A percentile compares a stretch with the other conserved stretches of the same genome.
phyloP scores from a whole-genome alignment of 2,888 invertebrate genomes.

The Anarsia innoxiella region DNA sequence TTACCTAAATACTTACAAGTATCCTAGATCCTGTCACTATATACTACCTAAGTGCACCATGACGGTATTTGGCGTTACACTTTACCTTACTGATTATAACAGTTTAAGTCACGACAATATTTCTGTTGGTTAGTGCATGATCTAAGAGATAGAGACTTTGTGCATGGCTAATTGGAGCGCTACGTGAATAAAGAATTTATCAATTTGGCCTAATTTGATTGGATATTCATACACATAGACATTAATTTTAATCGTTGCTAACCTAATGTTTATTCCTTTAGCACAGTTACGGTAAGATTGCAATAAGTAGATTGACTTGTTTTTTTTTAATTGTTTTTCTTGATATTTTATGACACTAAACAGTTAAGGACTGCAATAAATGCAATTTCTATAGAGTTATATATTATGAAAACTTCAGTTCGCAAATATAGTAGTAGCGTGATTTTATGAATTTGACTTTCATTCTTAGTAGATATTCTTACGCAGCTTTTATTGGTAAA shows the following conservation, averaged over 20 bases:
- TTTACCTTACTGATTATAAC: conserved; percentile 11
- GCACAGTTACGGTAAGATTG: conserved; percentile 7
- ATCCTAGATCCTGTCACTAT: conserved; percentile 18
- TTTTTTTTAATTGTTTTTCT: conserved; percentile 16
- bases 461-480: too few relatives aligned
- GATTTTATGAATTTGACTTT: too few relatives aligned
- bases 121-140: conserved; percentile 27
- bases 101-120: conserved; percentile 12
- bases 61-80: conserved; percentile 16
- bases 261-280: conserved; percentile 26
- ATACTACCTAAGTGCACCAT: conserved; percentile 42
- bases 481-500: too few relatives aligned
- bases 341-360: conserved; percentile 18
- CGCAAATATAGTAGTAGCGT: too few relatives aligned
- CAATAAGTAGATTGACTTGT: neutral
- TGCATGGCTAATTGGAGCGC: conserved; percentile 52
- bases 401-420: conserved; percentile 4
- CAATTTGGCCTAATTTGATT: conserved; percentile 22
- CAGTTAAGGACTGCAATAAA: conserved; percentile 18
- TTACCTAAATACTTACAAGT: conserved; percentile 15
- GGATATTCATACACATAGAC: conserved; percentile 22
- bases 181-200: conserved; percentile 40
- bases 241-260: conserved; percentile 26
- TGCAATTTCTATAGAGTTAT: conserved; percentile 3
- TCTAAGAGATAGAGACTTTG: conserved; percentile 36